Evolutionary conservation across 2,113 vertebrate species (phyloP), one percentile per base, ranked within the genome.

Genomic region (Laticauda laticaudata): DNA sequence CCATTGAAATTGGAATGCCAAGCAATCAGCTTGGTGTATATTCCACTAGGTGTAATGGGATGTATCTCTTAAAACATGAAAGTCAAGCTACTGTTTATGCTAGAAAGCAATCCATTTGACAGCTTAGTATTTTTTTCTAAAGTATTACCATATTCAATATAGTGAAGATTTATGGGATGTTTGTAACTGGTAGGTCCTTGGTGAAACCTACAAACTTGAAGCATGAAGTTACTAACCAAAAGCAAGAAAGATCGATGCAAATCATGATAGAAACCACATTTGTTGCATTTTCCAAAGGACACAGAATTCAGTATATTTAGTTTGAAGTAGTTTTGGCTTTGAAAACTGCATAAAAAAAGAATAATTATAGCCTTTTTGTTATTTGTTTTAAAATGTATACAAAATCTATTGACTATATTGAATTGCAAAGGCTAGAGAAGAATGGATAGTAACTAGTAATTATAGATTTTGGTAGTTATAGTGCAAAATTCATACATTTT

Each of bases 1-100:
- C 92, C 96, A 96, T 93, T 93, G 90, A 91, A 96, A 95, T 53
- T 96, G 96, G 96, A 96, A 97, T 94, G 95, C 86, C 94, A 96
- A 96, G 93, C 96, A 96, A 94, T 89, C 93, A 90, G 94, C 92
- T 95, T 88, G 64, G 93, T 93, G 92, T 90, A 89, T 61, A 88
- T 93, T 89, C 92, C 86, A 88, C 87, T 94, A 94, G 75, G 18
- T 45, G 92, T 18, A 26, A 55, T 88, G 94, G 91, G 26, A 94
- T 93, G 93, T 90, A 64, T 92, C 90, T 34, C 11, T 93, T 91
- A 93, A 95, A 89, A 89, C 54, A 48, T 94, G 94, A 88, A 90
- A 23, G 94, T 51, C 20, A 94, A 94, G 53, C 89, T 87, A 86
- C 90, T 93, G 51, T 29, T 95, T 95, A 59, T 57, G 6, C 29